These are phyloP conservation scores for Prorops nasuta DNA, from an alignment of 1,140 invertebrate species.

Conservation along the genomic window DNA sequence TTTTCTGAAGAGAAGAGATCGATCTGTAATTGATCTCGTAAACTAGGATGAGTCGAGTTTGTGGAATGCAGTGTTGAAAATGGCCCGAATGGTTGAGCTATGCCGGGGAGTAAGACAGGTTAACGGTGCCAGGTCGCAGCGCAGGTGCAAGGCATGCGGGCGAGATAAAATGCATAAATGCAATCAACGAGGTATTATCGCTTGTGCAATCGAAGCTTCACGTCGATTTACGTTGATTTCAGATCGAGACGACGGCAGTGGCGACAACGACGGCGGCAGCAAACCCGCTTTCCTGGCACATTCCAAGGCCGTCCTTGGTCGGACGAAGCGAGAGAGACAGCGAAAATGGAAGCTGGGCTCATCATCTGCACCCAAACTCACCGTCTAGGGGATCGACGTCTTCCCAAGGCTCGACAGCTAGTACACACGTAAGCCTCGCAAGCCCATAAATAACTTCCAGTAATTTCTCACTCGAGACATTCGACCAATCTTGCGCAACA, in stretches of 20 bases:
- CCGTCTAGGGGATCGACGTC: constrained; percentile 67
- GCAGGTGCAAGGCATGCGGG: constrained; percentile 24
- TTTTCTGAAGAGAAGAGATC: too few species aligned
- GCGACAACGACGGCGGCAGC: constrained; percentile 31
- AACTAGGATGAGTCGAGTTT: too few species aligned
- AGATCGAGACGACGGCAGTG: constrained; percentile 56
- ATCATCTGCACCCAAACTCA: constrained; percentile 43
- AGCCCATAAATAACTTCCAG: background rate
- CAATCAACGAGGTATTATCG: constrained; percentile 29
- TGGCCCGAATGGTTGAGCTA: too few species aligned
- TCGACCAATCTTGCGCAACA: too few species aligned
- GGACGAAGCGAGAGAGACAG: constrained; percentile 51
- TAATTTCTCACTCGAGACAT: too few species aligned
- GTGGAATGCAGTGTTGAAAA: too few species aligned
- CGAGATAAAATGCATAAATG: constrained; percentile 20
- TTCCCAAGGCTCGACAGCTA: constrained; percentile 72
- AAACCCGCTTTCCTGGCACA: constrained; percentile 65
- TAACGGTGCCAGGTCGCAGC: too few species aligned
- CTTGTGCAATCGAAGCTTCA: constrained; percentile 34
- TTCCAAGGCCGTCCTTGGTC: constrained; percentile 71
- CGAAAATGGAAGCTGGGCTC: constrained; percentile 48
- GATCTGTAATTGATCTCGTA: too few species aligned
- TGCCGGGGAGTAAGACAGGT: too few species aligned
- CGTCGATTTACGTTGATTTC: constrained; percentile 44
- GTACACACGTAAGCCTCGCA: constrained; percentile 68